Evolutionary conservation across 2,113 vertebrate species (phyloP).

Genomic region (Plotosus lineatus): DNA sequence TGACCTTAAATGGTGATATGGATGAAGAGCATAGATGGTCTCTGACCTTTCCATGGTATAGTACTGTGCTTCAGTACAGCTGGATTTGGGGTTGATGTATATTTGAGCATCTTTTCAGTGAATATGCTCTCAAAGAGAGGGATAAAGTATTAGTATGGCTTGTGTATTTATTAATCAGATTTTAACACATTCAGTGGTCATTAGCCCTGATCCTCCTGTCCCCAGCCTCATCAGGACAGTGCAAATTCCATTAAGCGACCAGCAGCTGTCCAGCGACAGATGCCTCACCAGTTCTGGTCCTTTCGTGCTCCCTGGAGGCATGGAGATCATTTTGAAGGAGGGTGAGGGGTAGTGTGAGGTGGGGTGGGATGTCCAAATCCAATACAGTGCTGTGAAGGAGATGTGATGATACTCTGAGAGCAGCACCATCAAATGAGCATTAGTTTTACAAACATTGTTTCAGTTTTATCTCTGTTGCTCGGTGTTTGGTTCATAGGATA

Average conservation of each 20-base stretch:
- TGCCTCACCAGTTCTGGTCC: slow-evolving; percentile 65
- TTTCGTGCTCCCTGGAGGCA: slow-evolving; percentile 65
- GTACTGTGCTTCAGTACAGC: not conserved
- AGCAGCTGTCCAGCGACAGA: slow-evolving; percentile 76
- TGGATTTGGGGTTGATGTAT: slow-evolving; percentile 12
- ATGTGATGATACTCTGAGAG: slow-evolving; percentile 62
- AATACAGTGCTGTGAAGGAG: slow-evolving; percentile 63
- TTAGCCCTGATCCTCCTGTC: slow-evolving; percentile 50
- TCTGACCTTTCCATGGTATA: not conserved
- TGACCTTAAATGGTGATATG: not conserved
- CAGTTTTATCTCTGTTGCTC: slow-evolving; percentile 11
- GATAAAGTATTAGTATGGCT: slow-evolving; percentile 42
- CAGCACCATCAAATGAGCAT: slow-evolving; percentile 66
- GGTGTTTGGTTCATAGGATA: not conserved
- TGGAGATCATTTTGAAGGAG: slow-evolving; percentile 63
- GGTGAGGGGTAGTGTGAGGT: slow-evolving; percentile 46
- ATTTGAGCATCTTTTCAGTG: not conserved
- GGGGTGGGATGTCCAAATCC: slow-evolving; percentile 50
- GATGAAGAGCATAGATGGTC: not conserved
- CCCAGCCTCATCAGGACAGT: slow-evolving; percentile 50
- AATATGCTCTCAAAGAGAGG: slow-evolving; percentile 27
- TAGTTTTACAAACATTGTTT: slow-evolving; percentile 55
- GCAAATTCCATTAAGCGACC: slow-evolving; percentile 68
- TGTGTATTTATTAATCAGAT: slow-evolving; percentile 59
- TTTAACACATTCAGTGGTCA: slow-evolving; percentile 56